Evolutionary conservation across 1,140 invertebrate genomes (phyloP).

Genomic region (Phthorimaea operculella): DNA sequence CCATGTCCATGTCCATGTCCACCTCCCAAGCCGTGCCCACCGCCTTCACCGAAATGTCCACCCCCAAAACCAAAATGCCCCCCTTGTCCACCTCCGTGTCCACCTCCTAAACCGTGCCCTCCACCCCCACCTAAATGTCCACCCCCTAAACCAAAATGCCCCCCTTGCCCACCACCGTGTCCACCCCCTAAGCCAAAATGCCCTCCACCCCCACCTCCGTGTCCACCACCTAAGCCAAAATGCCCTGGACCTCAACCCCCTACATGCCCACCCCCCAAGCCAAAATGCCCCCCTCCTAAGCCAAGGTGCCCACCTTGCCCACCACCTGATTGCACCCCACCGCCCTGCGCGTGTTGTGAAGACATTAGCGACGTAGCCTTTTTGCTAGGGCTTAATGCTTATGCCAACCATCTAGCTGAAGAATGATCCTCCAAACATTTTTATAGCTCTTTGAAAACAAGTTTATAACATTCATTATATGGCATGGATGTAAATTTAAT

Average conservation of each 20-base stretch:
- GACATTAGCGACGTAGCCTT: too few relatives aligned
- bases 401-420: too few relatives aligned
- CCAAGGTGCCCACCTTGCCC: background rate
- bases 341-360: too few relatives aligned
- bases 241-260: constrained; percentile 8
- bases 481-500: too few relatives aligned
- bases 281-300: background rate
- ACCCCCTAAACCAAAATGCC: constrained; percentile 13
- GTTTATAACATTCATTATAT: too few relatives aligned
- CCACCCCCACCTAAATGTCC: constrained; percentile 16
- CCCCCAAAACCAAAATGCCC: constrained; percentile 11
- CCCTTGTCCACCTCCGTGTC: background rate
- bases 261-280: constrained; percentile 7
- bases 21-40: background rate
- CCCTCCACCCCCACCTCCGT: constrained; percentile 9
- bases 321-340: too few relatives aligned
- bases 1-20: background rate
- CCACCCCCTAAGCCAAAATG: constrained; percentile 15
- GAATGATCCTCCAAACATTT: too few relatives aligned
- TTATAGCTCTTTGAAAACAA: too few relatives aligned
- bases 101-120: background rate
- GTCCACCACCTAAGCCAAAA: constrained; percentile 13
- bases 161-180: constrained; percentile 18
- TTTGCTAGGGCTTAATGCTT: too few relatives aligned
- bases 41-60: constrained; percentile 15